Evolutionary conservation across 2,888 invertebrate species (phyloP), one percentile per base, ranked within the genome.

Genomic region (Onchidella celtica): DNA sequence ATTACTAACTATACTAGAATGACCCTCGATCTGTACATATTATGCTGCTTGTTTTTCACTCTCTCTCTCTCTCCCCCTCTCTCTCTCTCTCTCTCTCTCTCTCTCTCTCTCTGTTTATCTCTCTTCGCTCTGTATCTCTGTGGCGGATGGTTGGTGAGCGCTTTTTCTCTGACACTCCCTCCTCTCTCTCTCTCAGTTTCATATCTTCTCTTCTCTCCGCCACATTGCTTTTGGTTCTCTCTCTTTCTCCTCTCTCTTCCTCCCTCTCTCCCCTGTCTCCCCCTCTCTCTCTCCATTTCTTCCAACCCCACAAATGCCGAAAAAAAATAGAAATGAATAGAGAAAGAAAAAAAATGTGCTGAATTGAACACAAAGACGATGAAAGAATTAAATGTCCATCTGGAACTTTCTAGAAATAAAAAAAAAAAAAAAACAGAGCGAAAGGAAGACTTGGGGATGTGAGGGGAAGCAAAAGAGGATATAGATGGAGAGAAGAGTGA

Each of bases 241-340:
- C 27, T 40, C 11, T 6, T 72, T 55, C 55, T n/a, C 27, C 4
- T 72, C 72, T 72, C 14, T 72, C 47, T 72, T 2, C 55, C 72
- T n/a, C 55, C 72, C 36, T 55, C 55, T 14, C 27, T 27, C 36
- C 72, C 36, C 72, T 47, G 55, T 72, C 72, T 72, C 72, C 55
- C 72, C 55, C 57, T 72, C 72, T 72, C 47, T 72, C 57, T 72
- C 47, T 72, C 72, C 55, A 24, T 72, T 9, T 72, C 24, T 72
- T 24, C n/a, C n/a, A n/a, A n/a, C n/a, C n/a, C n/a, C n/a, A n/a
- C n/a, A n/a, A n/a, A n/a, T n/a, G n/a, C n/a, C n/a, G n/a, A n/a
- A n/a, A n/a, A n/a, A n/a, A n/a, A n/a, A n/a, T n/a, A n/a, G n/a
- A n/a, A n/a, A n/a, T n/a, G n/a, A n/a, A n/a, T n/a, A n/a, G n/a